phyloP scores from a whole-genome alignment of 2,888 invertebrate species.

The Scaptomyza parva region DNA sequence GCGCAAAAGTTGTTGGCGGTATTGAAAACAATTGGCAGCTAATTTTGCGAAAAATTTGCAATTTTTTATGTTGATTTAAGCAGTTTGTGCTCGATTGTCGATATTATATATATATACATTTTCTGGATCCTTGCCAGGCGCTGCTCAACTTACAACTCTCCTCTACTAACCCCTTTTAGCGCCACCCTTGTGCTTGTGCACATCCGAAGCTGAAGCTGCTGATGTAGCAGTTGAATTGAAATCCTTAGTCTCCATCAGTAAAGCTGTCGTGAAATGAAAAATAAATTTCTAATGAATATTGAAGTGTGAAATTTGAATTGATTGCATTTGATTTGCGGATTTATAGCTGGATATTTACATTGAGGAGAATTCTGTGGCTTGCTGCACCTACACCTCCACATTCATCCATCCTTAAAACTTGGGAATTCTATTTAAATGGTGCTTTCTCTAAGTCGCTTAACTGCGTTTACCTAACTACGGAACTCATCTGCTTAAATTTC shows the following conservation, averaged over 20 bases:
- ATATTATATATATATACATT: conserved; percentile 40
- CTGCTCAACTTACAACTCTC: background rate
- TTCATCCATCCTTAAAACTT: background rate
- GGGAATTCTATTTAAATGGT: conserved; percentile 38
- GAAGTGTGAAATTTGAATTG: conserved; percentile 79
- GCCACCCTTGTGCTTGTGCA: conserved; percentile 12
- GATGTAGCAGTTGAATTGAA: conserved; percentile 24
- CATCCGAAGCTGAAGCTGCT: conserved; percentile 9
- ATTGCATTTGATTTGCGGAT: conserved; percentile 76
- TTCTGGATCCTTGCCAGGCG: conserved; percentile 50
- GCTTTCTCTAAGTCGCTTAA: conserved; percentile 23
- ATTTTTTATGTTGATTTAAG: conserved; percentile 56
- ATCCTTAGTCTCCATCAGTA: conserved; percentile 35
- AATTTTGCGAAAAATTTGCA: conserved; percentile 73
- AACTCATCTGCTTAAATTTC: conserved; percentile 1
- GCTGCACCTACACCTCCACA: background rate
- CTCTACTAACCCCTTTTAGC: background rate
- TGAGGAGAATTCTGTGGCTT: conserved; percentile 36
- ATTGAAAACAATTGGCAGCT: conserved; percentile 78
- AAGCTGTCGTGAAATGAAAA: conserved; percentile 65
- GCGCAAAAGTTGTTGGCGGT: conserved; percentile 61
- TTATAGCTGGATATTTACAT: conserved; percentile 70
- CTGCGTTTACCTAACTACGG: conserved; percentile 7
- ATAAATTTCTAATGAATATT: conserved; percentile 78
- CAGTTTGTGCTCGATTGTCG: conserved; percentile 15